Base-by-base conservation (phyloP, 2,113 vertebrate genomes). In the Dipodomys merriami region DNA sequence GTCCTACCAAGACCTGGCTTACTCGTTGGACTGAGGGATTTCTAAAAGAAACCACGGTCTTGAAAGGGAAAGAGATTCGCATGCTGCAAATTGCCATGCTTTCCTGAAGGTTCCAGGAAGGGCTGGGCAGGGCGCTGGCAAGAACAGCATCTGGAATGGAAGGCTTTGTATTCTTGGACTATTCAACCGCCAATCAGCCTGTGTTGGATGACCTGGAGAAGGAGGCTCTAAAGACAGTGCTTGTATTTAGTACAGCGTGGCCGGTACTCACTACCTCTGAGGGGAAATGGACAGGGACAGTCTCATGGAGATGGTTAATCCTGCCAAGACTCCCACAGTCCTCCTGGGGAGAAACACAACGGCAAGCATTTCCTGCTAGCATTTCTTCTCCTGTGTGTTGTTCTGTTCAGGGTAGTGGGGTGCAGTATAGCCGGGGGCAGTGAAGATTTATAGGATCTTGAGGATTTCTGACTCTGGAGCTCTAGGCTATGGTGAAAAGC, bases 81-180 rank as follows among this genome's bases (percentile, higher is more conserved):
- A 2, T 49, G 27, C 23, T 35, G 35, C 33, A 5, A 9, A 19
- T 6, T 5, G 27, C 29, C 62, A 2, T 25, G n/a, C 49, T 74
- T 88, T 76, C 76, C 9, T 18, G 80, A 62, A 7, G 19, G 19
- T 13, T 23, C 84, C 29, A 62, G 76, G 69, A 22, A 69, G 57
- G 12, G 1, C 29, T 53, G 39, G 74, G 9, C 3, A 0, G 16
- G 49, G 15, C 5, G 0, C 22, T 9, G 57, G 15, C 29, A 5
- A 23, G 23, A 62, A 44, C 18, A 23, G 20, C 0, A 3, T 0
- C 25, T 33, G 13, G 10, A 10, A 5, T 18, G 3, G 23, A 19
- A 39, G n/a, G 25, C 7, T 1, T 39, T 8, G 7, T 33, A 22
- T 25, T 46, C 29, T 11, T 60, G 53, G 7, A 11, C 11, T 25